Evolutionary conservation across 2,888 invertebrate species (phyloP).

Genomic region (Apodemia duryi): DNA sequence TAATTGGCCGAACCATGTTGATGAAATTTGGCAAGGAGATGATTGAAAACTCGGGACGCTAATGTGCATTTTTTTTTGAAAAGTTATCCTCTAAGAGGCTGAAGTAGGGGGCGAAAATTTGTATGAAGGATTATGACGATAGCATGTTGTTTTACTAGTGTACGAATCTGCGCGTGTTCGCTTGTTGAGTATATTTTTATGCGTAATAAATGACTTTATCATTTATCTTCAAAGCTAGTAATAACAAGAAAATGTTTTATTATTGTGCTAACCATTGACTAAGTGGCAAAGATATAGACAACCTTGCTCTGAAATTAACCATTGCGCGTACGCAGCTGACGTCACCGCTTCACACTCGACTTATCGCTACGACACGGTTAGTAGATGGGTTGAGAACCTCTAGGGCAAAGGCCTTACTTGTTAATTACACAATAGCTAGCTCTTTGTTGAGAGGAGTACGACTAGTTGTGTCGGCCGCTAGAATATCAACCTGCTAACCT

Average conservation of each 20-base stretch:
- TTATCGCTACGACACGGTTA: conserved; percentile 5
- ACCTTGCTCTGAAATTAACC: conserved; percentile 29
- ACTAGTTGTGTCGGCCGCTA: too few species aligned
- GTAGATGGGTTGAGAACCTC: conserved; percentile 2
- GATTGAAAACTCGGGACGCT: too few species aligned
- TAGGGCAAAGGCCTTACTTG: conserved; percentile 17
- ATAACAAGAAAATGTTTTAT: neutral
- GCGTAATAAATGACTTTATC: neutral
- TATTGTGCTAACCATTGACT: conserved; percentile 11
- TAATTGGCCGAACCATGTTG: too few species aligned
- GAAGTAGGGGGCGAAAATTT: too few species aligned
- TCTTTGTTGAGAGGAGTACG: too few species aligned
- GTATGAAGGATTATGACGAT: too few species aligned
- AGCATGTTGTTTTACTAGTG: too few species aligned
- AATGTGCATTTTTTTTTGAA: too few species aligned
- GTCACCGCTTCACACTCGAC: conserved; percentile 22
- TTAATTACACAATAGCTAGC: neutral
- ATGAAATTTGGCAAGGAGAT: too few species aligned
- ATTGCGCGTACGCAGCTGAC: conserved; percentile 25
- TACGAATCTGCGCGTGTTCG: too few species aligned
- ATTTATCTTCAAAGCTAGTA: neutral
- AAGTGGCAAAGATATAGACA: conserved; percentile 24
- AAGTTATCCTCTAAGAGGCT: too few species aligned
- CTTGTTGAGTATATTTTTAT: neutral
- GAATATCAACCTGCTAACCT: too few species aligned